Evolutionary conservation across 2,113 vertebrate species (phyloP), one percentile per base, ranked within the genome.

Genomic region (Corythoichthys intestinalis): DNA sequence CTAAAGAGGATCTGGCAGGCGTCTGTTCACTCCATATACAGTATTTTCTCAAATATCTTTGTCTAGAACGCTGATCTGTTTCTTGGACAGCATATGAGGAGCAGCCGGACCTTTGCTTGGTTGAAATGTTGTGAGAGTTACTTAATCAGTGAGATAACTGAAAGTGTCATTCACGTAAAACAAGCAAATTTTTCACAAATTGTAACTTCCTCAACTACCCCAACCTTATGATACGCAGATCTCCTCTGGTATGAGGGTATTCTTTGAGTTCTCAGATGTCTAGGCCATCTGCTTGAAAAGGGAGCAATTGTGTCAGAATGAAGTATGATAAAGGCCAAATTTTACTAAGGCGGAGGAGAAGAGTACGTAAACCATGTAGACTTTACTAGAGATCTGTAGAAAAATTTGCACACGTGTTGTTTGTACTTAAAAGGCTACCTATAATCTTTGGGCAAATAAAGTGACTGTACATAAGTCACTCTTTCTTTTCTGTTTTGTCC

Each of bases 311-410:
- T 84, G 78, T 76, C 73, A 80, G 64, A 79, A 77, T 75, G 52
- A 86, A 77, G 72, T 73, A 44, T 83, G 75, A 84, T 65, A 37
- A 73, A 85, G 74, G 73, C 74, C 74, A 84, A 84, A 56, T 82
- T 80, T 76, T 35, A n/a, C 52, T 2, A 13, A 38, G 15, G 61
- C 14, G 38, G 3, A 8, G 28, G 37, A 10, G 11, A 50, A 53
- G 65, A 58, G 10, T 20, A 61, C 9, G 38, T 28, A 74, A 64
- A 75, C 14, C 6, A 63, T n/a, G 17, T 4, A 64, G 65, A 65
- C 49, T 7, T 71, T 56, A 41, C 57, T 66, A 66, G 49, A 81
- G 76, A 84, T 74, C 72, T 71, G 69, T 46, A 39, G 70, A 58
- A 49, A 11, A 60, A 76, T 54, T 79, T 77, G 78, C 67, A 77